Evolutionary conservation across 2,888 invertebrate genomes (phyloP), one percentile per base, ranked within the genome.

Genomic region (Nomada flava): DNA sequence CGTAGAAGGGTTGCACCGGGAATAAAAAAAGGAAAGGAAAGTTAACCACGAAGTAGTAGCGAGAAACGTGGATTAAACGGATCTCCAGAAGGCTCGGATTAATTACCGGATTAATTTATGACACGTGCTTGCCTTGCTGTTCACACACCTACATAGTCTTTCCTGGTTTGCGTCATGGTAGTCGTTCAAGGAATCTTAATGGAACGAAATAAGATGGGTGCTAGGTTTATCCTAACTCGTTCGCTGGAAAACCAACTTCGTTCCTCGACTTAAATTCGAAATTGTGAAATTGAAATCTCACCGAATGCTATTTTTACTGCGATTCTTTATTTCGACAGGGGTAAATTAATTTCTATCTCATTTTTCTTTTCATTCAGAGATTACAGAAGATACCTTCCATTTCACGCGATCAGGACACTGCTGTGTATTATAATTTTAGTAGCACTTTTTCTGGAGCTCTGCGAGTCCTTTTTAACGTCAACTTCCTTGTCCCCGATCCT

Each of bases 401-500:
- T 90, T 62, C 91, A 91, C 82, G 85, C 84, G 15, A 47, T 78
- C 18, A 88, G 91, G 42, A 89, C 90, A 9, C 26, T 91, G 47
- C 68, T 90, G 7, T 89, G 89, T 59, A 83, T 90, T 18, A 42
- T 71, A 18, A 55, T 90, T 52, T 47, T 91, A 7, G 13, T 86
- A 5, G 63, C 88, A 50, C 83, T 92, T 5, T 75, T 88, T 18
- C 67, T 92, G 71, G 92, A 92, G 71, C 50, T 89, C 4, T 88
- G 86, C 23, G 90, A 91, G 36, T 88, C 90, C 15, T 60, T 91
- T 9, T 78, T 92, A 42, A 84, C 87, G 13, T 73, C 79, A 13
- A 76, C 84, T 9, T 86, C 91, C 2, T 23, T 90, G 42, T 86
- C 90, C 5, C 88, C 91, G 64, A 76, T 86, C 42, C 70, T 89